These are phyloP conservation scores for Ips typographus DNA, from an alignment of 1,140 invertebrate species.

Conservation along the genomic window DNA sequence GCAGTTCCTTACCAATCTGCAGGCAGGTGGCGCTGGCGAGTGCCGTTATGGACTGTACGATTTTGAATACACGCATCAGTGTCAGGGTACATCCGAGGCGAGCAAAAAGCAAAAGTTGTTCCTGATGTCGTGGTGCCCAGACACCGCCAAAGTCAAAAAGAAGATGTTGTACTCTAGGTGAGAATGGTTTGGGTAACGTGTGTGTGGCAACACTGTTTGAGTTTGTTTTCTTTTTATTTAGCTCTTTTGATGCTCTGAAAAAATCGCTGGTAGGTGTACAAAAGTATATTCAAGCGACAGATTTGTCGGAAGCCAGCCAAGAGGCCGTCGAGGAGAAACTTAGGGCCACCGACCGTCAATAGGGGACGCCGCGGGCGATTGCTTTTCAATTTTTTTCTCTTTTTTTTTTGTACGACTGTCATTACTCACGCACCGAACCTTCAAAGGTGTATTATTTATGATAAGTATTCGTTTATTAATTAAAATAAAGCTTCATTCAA, in stretches of 20 bases:
- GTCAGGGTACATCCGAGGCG: conserved; percentile 89
- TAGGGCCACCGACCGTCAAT: conserved; percentile 89
- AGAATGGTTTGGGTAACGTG: background rate
- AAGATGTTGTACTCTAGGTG: conserved; percentile 97
- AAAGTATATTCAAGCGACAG: conserved; percentile 95
- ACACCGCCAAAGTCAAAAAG: conserved; percentile 96
- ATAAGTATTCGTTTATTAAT: conserved; percentile 52
- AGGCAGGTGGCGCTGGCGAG: conserved; percentile 84
- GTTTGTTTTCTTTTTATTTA: conserved; percentile 48
- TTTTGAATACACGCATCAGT: conserved; percentile 94
- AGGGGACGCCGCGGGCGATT: conserved; percentile 46
- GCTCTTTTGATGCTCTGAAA: conserved; percentile 94
- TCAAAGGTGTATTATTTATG: conserved; percentile 49
- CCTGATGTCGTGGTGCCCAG: conserved; percentile 96
- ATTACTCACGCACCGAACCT: conserved; percentile 45
- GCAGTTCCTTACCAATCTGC: conserved; percentile 86
- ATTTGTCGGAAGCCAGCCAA: conserved; percentile 86
- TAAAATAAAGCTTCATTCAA: conserved; percentile 53
- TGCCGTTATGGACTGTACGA: conserved; percentile 95
- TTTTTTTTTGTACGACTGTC: conserved; percentile 46
- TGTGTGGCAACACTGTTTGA: background rate
- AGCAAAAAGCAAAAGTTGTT: conserved; percentile 95
- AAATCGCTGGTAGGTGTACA: conserved; percentile 93
- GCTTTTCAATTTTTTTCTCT: conserved; percentile 35
- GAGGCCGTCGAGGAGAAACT: conserved; percentile 91